Percentiles rank a stretch among this genome's conserved stretches.
Evolutionary conservation across 2,797 vertebrate species (phyloP).

Genomic region (Rhinophrynus dorsalis): DNA sequence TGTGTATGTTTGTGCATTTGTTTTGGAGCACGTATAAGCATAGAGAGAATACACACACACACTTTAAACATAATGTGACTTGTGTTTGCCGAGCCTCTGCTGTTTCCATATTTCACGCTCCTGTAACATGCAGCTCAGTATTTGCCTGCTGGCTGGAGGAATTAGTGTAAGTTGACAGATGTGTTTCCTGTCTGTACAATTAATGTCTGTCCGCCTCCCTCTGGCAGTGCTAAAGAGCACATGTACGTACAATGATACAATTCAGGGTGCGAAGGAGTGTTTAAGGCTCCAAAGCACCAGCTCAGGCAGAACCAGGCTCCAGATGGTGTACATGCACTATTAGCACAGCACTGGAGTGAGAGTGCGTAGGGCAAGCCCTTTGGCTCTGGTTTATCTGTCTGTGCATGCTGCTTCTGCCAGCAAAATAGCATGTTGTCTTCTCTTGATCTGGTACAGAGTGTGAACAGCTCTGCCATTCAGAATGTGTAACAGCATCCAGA

Average conservation of each 20-base stretch:
- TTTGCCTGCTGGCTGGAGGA: slow-evolving; percentile 59
- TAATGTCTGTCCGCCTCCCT: slow-evolving; percentile 59
- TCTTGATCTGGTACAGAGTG: slow-evolving; percentile 27
- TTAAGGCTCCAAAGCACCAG: slow-evolving; percentile 53
- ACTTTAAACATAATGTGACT: not conserved
- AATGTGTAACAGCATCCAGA: not conserved
- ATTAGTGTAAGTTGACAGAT: slow-evolving; percentile 58
- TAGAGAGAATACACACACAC: no score
- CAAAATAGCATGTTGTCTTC: slow-evolving; percentile 27
- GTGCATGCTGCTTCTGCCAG: slow-evolving; percentile 39
- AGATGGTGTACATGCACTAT: slow-evolving; percentile 48
- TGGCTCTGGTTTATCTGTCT: slow-evolving; percentile 47
- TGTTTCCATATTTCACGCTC: slow-evolving; percentile 12
- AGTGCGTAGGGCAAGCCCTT: slow-evolving; percentile 46
- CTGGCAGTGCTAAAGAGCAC: slow-evolving; percentile 55
- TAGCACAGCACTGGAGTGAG: slow-evolving; percentile 35
- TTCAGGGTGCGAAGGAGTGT: slow-evolving; percentile 57
- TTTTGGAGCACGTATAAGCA: no score
- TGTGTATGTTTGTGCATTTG: no score
- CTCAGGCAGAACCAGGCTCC: slow-evolving; percentile 48
- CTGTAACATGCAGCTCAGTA: slow-evolving; percentile 44
- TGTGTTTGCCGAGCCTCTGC: accelerated
- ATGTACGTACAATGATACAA: slow-evolving; percentile 41
- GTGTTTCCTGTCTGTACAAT: slow-evolving; percentile 60
- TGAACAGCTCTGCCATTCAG: slow-evolving; percentile 22